Percentiles rank a stretch among this genome's conserved stretches.
Evolutionary conservation across 2,888 invertebrate genomes (phyloP).

Genomic region (Artemia sinica): DNA sequence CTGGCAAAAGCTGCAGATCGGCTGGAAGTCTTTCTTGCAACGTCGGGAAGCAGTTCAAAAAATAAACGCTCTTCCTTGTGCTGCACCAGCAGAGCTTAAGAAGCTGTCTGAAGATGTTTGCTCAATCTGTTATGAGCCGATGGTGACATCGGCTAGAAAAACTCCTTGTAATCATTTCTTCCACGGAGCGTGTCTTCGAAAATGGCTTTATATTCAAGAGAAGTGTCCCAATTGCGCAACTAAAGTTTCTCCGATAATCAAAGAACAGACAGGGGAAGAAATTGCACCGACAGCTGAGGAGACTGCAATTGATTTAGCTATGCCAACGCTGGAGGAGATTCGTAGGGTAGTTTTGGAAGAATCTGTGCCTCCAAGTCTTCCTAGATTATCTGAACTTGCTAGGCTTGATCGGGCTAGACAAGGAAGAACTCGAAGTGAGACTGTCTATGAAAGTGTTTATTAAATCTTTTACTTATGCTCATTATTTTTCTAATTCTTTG

Average conservation of each 20-base stretch:
- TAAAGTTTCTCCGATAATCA: slow-evolving; percentile 23
- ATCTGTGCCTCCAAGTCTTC: not conserved
- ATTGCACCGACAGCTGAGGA: not conserved
- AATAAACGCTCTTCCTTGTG: slow-evolving; percentile 34
- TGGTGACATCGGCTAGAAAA: slow-evolving; percentile 31
- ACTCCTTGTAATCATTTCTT: slow-evolving; percentile 38
- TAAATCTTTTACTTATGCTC: too few species aligned
- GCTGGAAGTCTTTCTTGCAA: slow-evolving; percentile 35
- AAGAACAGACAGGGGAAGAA: not conserved
- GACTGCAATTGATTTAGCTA: not conserved
- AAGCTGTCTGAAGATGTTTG: slow-evolving; percentile 34
- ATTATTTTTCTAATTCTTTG: too few species aligned
- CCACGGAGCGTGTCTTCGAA: slow-evolving; percentile 37
- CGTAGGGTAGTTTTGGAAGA: not conserved
- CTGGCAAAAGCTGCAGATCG: slow-evolving; percentile 36
- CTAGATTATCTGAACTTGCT: not conserved
- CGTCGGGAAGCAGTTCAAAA: slow-evolving; percentile 36
- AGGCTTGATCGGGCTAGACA: not conserved
- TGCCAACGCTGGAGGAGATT: not conserved
- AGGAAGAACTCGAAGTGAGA: not conserved
- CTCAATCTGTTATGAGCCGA: slow-evolving; percentile 37
- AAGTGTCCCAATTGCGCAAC: slow-evolving; percentile 35
- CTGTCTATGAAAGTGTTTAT: not conserved
- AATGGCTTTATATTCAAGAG: slow-evolving; percentile 39
- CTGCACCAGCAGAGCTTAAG: slow-evolving; percentile 32